Base-by-base conservation (phyloP, 2,113 vertebrate genomes). In the Romanogobio albipinnatus region DNA sequence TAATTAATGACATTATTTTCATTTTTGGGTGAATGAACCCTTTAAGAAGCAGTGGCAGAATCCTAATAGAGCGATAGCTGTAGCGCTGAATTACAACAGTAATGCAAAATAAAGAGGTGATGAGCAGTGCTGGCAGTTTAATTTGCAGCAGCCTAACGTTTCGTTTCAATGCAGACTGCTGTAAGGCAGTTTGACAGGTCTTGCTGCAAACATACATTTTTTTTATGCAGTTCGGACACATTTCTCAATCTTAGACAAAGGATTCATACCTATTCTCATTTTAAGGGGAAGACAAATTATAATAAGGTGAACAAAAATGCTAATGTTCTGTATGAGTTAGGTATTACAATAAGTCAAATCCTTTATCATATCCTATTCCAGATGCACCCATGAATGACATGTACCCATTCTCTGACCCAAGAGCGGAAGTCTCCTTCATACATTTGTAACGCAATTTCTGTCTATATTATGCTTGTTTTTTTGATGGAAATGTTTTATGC, bases 41-140 rank as follows among this genome's bases (percentile, higher is more conserved):
- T 39, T 39, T 39, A 61, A 15, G 81, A 36, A 59, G 24, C 74
- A 83, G 43, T 49, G 51, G 56, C 64, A 64, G 36, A 59, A 36
- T 78, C 36, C 73, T 61, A 78, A 73, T 43, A 33, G n/a, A 83
- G 61, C 5, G 81, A 59, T 59, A 59, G 33, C 76, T 73, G 82
- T 47, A 49, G 19, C 6, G 76, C 68, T 83, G 83, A 86, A 85
- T 81, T 81, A 76, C 9, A 39, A 26, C 26, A 62, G 81, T 71
- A 56, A 83, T 73, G 45, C 86, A 80, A 43, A 83, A 85, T 70
- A 24, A 49, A 70, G 81, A 81, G 71, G 24, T 19, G 22, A 59
- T 51, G 39, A 81, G 66, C 61, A 24, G 47, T 26, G 33, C 83
- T 68, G 58, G 70, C 76, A 84, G 84, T 61, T 86, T 84, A 80